A percentile compares a stretch with the other conserved stretches of the same genome.
Conservation (phyloP, 2,113 vertebrate species). For the Coryphaenoides rupestris region DNA sequence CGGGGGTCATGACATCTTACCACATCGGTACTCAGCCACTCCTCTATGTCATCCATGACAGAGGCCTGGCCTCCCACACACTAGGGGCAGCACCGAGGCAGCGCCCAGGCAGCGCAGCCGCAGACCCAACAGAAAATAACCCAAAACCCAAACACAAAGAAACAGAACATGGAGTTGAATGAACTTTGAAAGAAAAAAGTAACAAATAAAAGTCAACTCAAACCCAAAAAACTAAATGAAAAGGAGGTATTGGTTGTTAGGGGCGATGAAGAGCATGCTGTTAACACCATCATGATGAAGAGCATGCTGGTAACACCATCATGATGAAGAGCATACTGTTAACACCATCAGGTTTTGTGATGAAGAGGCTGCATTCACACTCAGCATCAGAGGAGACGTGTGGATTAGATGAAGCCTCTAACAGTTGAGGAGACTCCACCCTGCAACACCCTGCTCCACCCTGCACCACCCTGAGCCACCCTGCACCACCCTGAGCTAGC, state of each 20-base stretch:
- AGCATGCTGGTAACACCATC: too few relatives aligned
- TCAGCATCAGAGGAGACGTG: too few relatives aligned
- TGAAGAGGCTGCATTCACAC: too few relatives aligned
- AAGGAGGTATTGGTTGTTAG: slow-evolving; percentile 20
- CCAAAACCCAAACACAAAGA: slow-evolving; percentile 68
- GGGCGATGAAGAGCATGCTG: background rate
- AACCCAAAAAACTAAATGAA: slow-evolving; percentile 25
- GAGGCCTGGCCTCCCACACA: slow-evolving; percentile 89
- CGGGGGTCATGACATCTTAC: slow-evolving; percentile 78
- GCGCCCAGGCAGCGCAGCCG: too few relatives aligned
- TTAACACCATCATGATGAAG: background rate
- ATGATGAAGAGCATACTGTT: too few relatives aligned
- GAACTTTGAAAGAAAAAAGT: slow-evolving; percentile 44
- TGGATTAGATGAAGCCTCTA: too few relatives aligned
- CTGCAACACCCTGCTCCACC: too few relatives aligned
- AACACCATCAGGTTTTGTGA: too few relatives aligned
- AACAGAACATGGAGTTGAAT: slow-evolving; percentile 60
- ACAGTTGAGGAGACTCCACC: too few relatives aligned
- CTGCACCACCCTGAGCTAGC: too few relatives aligned
- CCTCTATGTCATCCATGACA: slow-evolving; percentile 99
- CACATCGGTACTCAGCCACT: slow-evolving; percentile 98
- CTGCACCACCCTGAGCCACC: too few relatives aligned
- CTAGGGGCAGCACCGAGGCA: slow-evolving; percentile 79
- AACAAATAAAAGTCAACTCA: slow-evolving; percentile 56
- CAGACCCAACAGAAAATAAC: slow-evolving; percentile 73